phyloP scores from a whole-genome alignment of 2,113 vertebrate species.

The Entelurus aequoreus region DNA sequence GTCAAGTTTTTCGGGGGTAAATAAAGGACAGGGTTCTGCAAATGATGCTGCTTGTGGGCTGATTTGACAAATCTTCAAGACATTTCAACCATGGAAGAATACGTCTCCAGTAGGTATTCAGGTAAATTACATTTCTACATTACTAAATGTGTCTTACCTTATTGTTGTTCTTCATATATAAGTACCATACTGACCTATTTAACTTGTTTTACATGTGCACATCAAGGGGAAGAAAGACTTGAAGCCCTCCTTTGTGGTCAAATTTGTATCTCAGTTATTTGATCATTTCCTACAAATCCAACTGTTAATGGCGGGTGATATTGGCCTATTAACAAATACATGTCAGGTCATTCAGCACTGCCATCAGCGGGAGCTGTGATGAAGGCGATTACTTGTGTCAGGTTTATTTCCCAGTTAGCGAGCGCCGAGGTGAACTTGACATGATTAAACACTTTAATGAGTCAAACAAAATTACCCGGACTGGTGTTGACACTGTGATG shows the following conservation, averaged over 20 bases:
- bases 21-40: not conserved
- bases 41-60: slow-evolving; percentile 26
- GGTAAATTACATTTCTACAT: slow-evolving; percentile 38
- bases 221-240: slow-evolving; percentile 45
- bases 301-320: slow-evolving; percentile 14
- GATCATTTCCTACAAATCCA: slow-evolving; percentile 6
- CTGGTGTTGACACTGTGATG: slow-evolving; percentile 54
- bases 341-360: slow-evolving; percentile 9
- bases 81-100: slow-evolving; percentile 52
- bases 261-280: not conserved
- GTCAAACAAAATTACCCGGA: slow-evolving; percentile 59
- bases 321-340: slow-evolving; percentile 16
- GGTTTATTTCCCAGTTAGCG: slow-evolving; percentile 34
- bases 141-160: not conserved
- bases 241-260: slow-evolving; percentile 23
- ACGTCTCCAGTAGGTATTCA: slow-evolving; percentile 14
- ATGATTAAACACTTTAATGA: slow-evolving; percentile 66
- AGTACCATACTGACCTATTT: too few species aligned
- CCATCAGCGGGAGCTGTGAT: slow-evolving; percentile 19
- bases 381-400: slow-evolving; percentile 27
- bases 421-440: slow-evolving; percentile 52
- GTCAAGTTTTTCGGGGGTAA: not conserved
- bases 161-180: not conserved
- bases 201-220: not conserved
- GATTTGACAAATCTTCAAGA: slow-evolving; percentile 22